phyloP scores from a whole-genome alignment of 2,797 vertebrate genomes.

The Pangasius krempfi region DNA sequence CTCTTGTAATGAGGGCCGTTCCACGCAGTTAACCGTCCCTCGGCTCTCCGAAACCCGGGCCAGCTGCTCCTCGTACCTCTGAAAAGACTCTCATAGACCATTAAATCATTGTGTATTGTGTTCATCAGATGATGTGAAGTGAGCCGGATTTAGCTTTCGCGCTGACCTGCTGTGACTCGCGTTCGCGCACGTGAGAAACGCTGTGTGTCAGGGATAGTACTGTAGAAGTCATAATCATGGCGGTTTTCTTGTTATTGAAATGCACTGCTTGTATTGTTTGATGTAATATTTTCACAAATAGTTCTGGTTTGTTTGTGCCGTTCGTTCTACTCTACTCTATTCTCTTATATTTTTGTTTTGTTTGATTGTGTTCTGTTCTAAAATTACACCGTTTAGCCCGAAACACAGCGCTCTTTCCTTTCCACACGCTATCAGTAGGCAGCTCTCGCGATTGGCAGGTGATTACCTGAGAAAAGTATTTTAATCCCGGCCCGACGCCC shows the following conservation, averaged over 20 bases:
- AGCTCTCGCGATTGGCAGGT: not conserved
- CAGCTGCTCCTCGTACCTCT: conserved; percentile 61
- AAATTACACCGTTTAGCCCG: not conserved
- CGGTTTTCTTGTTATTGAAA: not conserved
- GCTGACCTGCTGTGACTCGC: not conserved
- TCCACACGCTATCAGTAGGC: not conserved
- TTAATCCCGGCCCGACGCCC: conserved; percentile 48
- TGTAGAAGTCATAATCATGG: not conserved
- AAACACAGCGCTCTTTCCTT: not conserved
- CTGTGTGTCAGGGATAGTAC: not conserved
- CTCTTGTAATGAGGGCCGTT: conserved; percentile 59
- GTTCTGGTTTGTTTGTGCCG: not conserved
- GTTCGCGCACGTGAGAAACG: not conserved
- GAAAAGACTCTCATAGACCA: conserved; percentile 64
- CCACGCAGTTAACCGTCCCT: conserved; percentile 54
- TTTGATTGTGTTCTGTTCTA: not conserved
- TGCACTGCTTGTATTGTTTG: not conserved
- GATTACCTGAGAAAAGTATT: conserved; percentile 11
- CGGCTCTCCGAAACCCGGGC: conserved; percentile 44
- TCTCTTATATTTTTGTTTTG: not conserved
- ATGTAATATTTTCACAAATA: not conserved
- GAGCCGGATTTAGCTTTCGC: not conserved
- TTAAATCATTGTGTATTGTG: conserved; percentile 60
- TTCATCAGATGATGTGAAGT: conserved; percentile 63
- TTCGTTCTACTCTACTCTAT: not conserved